Base-by-base conservation (phyloP, 2,888 invertebrate species). In the Cephus spinipes region DNA sequence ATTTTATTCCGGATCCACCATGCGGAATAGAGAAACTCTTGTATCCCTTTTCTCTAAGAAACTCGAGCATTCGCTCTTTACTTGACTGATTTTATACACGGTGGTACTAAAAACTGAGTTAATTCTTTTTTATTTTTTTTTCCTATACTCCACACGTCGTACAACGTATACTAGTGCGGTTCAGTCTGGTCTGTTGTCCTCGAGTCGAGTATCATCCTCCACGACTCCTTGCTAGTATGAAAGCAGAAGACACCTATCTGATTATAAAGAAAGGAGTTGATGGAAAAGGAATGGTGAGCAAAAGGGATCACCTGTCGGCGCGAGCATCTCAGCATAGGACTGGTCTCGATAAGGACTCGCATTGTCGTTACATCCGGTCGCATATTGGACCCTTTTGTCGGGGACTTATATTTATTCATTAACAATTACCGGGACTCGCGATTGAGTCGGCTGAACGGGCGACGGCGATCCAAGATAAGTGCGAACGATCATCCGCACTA, bases 351-450 rank as follows among this genome's bases (percentile, higher is more conserved):
- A 84, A 83, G 80, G 81, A 80, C 81, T 79, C 68, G 85, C 81
- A 89, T 90, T 90, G 89, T 89, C 84, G 82, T 77, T 82, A 84
- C 87, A 84, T 87, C 89, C 87, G 87, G 87, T 84, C 82, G 80
- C 81, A 83, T 87, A 88, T 87, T 84, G 84, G 84, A 81, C 81
- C 85, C 84, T 86, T 55, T 88, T 89, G 86, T 87, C 81, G 84
- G 79, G 80, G 76, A 84, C 89, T 90, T 89, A 90, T 90, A 90
- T 90, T 90, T 90, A 90, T 90, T 89, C 90, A 91, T 90, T 87
- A 90, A 90, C 89, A 90, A 90, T 90, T 91, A 90, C 87, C 82
- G 81, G 78, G 81, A 77, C 55, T 68, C 75, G 73, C 76, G 73
- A 74, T 80, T 36, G 35, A 69, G 36, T 74, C 30, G 36, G 30